Percentiles rank a stretch among this genome's conserved stretches.
phyloP scores from a whole-genome alignment of 92 coral and sea anemone genomes.

The Phenganax stokvisi region DNA sequence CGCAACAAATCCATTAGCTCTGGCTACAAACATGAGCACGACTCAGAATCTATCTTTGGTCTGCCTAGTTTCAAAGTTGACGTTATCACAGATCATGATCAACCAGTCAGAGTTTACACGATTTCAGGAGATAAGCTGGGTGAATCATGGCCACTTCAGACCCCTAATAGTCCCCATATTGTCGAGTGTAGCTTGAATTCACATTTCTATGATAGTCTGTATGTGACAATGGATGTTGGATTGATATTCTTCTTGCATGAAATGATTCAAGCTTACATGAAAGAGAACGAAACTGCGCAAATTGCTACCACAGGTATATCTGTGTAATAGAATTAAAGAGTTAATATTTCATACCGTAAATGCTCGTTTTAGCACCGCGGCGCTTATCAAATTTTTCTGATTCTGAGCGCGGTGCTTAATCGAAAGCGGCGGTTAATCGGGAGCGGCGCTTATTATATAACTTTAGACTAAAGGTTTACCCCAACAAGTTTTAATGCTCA shows the following conservation, averaged over 20 bases:
- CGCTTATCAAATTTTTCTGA: no score
- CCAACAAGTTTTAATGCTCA: no score
- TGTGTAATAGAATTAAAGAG: slow-evolving; percentile 32
- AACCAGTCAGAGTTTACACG: slow-evolving; percentile 64
- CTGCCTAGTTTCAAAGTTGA: slow-evolving; percentile 79
- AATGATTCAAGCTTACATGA: slow-evolving; percentile 87
- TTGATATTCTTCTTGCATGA: slow-evolving; percentile 90
- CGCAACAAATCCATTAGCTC: slow-evolving; percentile 51
- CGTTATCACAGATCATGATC: slow-evolving; percentile 82
- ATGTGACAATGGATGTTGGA: slow-evolving; percentile 96
- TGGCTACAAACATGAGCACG: slow-evolving; percentile 93
- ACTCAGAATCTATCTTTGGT: slow-evolving; percentile 84
- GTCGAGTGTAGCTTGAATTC: slow-evolving; percentile 86
- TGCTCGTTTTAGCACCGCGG: no score
- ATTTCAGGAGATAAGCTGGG: slow-evolving; percentile 12
- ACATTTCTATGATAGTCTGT: slow-evolving; percentile 88
- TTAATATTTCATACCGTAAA: no score
- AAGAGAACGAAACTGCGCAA: slow-evolving; percentile 65
- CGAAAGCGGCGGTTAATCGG: no score
- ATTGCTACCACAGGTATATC: slow-evolving; percentile 13
- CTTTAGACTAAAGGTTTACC: no score
- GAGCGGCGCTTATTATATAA: no score
- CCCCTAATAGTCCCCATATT: slow-evolving; percentile 88
- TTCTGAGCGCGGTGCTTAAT: no score
- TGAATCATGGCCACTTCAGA: slow-evolving; percentile 41